These are phyloP conservation scores for Calliopsis andreniformis DNA, from an alignment of 1,140 invertebrate genomes.

Conservation along the genomic window DNA sequence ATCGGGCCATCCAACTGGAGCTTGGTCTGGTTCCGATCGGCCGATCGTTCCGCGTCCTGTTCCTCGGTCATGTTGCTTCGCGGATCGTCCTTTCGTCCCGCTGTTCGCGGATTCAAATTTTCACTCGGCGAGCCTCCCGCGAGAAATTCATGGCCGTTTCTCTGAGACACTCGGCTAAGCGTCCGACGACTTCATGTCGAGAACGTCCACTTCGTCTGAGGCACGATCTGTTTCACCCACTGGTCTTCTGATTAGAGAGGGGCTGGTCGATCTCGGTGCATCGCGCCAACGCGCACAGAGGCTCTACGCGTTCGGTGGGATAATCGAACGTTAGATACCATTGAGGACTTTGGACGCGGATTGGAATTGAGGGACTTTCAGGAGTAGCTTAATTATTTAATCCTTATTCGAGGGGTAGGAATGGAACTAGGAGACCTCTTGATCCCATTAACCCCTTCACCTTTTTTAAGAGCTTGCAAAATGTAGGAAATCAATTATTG, in stretches of 20 bases:
- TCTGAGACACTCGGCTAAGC: slow-evolving; percentile 5
- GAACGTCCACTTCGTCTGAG: too few species aligned
- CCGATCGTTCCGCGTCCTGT: neutral
- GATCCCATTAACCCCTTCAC: too few species aligned
- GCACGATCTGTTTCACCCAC: neutral
- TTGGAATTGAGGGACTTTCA: too few species aligned
- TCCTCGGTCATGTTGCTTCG: slow-evolving; percentile 42
- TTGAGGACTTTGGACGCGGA: too few species aligned
- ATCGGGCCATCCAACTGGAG: slow-evolving; percentile 9
- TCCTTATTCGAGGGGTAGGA: too few species aligned
- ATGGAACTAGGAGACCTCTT: too few species aligned
- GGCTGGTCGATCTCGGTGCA: neutral
- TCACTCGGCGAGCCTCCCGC: neutral
- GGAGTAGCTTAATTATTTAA: too few species aligned
- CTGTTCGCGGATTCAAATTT: slow-evolving; percentile 20
- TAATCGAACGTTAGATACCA: neutral
- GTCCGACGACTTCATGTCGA: slow-evolving; percentile 22
- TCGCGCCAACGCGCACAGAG: neutral
- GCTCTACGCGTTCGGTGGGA: neutral
- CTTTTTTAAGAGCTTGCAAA: too few species aligned
- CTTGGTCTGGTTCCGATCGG: slow-evolving; percentile 47
- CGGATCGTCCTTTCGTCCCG: slow-evolving; percentile 28
- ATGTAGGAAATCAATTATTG: too few species aligned
- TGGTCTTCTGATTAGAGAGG: neutral
- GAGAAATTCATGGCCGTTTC: slow-evolving; percentile 38